A percentile compares a stretch with the other conserved stretches of the same genome.
Evolutionary conservation across 2,113 vertebrate genomes (phyloP).

Genomic region (Nothobranchius kuhntae): DNA sequence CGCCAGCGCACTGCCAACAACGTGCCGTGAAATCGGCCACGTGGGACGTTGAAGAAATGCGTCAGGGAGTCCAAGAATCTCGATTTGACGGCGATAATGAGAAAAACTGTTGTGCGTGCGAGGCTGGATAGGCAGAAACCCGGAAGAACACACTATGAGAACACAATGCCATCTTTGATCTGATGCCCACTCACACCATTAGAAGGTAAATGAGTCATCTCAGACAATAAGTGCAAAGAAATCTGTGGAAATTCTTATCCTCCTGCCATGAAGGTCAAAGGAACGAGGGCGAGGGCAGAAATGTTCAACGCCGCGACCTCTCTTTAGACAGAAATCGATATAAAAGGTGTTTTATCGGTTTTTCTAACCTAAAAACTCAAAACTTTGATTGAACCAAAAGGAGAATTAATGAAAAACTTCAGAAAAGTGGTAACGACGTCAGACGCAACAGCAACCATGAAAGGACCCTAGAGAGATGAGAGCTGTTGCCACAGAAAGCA

Average conservation of each 20-base stretch:
- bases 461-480: conserved; percentile 4
- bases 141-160: conserved; percentile 43
- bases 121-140: conserved; percentile 36
- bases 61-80: conserved; percentile 29
- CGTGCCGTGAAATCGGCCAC: conserved; percentile 6
- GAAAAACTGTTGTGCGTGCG: conserved; percentile 54
- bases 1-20: conserved; percentile 40
- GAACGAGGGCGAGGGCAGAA: background rate
- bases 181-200: conserved; percentile 45
- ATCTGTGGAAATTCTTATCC: conserved; percentile 41
- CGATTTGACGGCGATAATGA: conserved; percentile 47
- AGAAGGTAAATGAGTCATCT: conserved; percentile 45
- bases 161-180: conserved; percentile 76
- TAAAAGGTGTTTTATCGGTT: too few species aligned
- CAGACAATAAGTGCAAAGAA: conserved; percentile 43
- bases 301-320: background rate
- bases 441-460: background rate
- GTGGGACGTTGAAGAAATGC: conserved; percentile 25
- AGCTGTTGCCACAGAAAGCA: background rate
- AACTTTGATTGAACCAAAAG: background rate
- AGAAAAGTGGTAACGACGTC: background rate
- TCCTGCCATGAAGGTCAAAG: background rate
- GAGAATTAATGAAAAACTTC: too few species aligned
- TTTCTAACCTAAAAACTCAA: background rate
- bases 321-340: background rate